Conservation (phyloP, 1,140 invertebrate genomes). For the Pectinophora gossypiella region DNA sequence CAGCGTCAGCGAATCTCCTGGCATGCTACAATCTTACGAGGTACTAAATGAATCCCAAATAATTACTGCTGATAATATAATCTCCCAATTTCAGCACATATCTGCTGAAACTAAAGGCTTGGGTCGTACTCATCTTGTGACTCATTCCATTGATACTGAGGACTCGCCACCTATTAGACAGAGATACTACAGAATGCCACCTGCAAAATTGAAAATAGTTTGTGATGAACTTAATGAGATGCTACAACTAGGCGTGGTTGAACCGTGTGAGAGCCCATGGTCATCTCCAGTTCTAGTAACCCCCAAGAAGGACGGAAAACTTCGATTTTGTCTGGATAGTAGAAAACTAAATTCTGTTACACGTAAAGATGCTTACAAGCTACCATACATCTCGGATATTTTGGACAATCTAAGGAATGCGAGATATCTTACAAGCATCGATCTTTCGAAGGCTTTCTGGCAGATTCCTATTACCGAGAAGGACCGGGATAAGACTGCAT, state of each 20-base stretch:
- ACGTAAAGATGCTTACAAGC: slow-evolving; percentile 6
- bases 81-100: neutral
- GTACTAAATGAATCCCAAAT: neutral
- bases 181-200: slow-evolving; percentile 4
- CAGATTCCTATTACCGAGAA: slow-evolving; percentile 4
- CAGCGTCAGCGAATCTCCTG: neutral
- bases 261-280: slow-evolving; percentile 10
- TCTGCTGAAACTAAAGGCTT: slow-evolving; percentile 4
- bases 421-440: slow-evolving; percentile 3
- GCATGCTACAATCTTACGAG: slow-evolving; percentile 2
- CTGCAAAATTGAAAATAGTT: slow-evolving; percentile 1
- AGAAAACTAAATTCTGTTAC: slow-evolving; percentile 7
- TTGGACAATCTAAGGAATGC: slow-evolving; percentile 7
- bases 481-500: slow-evolving; percentile 10
- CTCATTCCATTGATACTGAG: slow-evolving; percentile 10
- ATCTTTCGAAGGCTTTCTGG: slow-evolving; percentile 2
- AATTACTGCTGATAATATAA: neutral
- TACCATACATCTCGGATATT: slow-evolving; percentile 6
- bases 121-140: slow-evolving; percentile 7
- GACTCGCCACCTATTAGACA: slow-evolving; percentile 7
- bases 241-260: slow-evolving; percentile 3
- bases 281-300: slow-evolving; percentile 9
- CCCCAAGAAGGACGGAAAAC: slow-evolving; percentile 9
- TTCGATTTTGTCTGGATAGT: slow-evolving; percentile 11
- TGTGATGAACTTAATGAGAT: slow-evolving; percentile 11